Evolutionary conservation across 1,140 invertebrate genomes (phyloP), one percentile per base, ranked within the genome.

Genomic region (Dendrolimus punctatus): DNA sequence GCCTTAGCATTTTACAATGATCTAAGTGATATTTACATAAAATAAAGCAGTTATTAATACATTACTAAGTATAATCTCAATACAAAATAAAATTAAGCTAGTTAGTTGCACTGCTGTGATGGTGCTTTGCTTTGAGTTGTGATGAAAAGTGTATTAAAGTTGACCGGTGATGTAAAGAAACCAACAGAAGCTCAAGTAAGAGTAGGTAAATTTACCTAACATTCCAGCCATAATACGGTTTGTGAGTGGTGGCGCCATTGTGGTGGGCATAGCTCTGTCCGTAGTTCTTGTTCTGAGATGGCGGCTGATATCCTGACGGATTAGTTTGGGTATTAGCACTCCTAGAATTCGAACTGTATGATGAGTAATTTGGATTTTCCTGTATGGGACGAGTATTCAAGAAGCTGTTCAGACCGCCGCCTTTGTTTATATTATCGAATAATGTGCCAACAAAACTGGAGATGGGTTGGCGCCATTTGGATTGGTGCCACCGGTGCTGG

Each of bases 201-300:
- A 46, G n/a, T 55, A 40, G 42, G 55, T 47, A 49, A 68, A 77
- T 79, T 87, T 88, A 88, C 87, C 87, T 78, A 69, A 85, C 62
- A 52, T 72, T 80, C 86, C 85, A 87, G 57, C 85, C 86, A 66
- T 85, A 87, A 43, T 67, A 69, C 45, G 87, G 80, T 59, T 69
- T 82, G 52, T 71, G 62, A 2, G 85, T 83, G 6, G 80, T 71
- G 53, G 73, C 78, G 9, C 59, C 60, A 57, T 55, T 85, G 55
- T 64, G 72, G 4, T 52, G 59, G 10, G 72, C 70, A 55, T 79
- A 56, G 45, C 46, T 73, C 57, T 85, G 75, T 3, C 71, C 78
- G 61, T 85, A 83, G 62, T 82, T 87, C 61, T 64, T 85, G 64
- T 76, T 80, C 57, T 77, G 68, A 49, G 64, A 68, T 5, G 70